Base-by-base conservation (phyloP, 1,140 invertebrate genomes). In the Lerema accius region DNA sequence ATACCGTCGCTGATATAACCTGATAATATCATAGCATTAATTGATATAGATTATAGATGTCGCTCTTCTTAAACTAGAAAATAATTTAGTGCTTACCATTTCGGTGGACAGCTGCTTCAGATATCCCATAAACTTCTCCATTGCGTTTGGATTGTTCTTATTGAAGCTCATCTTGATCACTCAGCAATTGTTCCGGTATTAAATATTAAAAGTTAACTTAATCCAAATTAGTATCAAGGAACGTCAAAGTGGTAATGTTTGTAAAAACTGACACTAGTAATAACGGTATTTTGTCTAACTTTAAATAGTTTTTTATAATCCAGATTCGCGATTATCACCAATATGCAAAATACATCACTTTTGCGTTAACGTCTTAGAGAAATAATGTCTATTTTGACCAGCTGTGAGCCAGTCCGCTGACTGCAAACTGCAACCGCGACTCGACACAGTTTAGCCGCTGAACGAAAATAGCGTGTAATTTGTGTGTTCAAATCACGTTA, bases 131-230 rank as follows among this genome's bases (percentile, higher is more conserved):
- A 91, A 80, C 63, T 91, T 91, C 78, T 82, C 88, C 86, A 90
- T 76, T 9, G 88, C 71, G 66, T 89, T 90, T 65, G 87, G 83
- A 76, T 88, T 91, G 48, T 89, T 91, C 73, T 88, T 91, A 69
- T 91, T 90, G 75, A 91, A 91, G 68, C 90, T 91, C 90, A 91
- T 91, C 76, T 88, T 87, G 83, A 71, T 58, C 64, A 69, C 74
- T 74, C 49, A 9, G 37, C 15, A 51, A 17, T 63, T 51, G 15
- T 13, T 66, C 48, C 19, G 11, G 51, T 17, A 37, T 4, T 51
- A 35, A 39, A 28, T 45, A 13, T 32, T 15, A 14, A 26, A n/a
- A 67, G 49, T 63, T 35, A 58, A 19, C n/a, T 64, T 62, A 39
- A 42, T 60, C 43, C 35, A 32, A 32, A 32, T 32, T 48, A 69